phyloP scores from a whole-genome alignment of 2,797 vertebrate species.

The Benthosema pterotum region DNA sequence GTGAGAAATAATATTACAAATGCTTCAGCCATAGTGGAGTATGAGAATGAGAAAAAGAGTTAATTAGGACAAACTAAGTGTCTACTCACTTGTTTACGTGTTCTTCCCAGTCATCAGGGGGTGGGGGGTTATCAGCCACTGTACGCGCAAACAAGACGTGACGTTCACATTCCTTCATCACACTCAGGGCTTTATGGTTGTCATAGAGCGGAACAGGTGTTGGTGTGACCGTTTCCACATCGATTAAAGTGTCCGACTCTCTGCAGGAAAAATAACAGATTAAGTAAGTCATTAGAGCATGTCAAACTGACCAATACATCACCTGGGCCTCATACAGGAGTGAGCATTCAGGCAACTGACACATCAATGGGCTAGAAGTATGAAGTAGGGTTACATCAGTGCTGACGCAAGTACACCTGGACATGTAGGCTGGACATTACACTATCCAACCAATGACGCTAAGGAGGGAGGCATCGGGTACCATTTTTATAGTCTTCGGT shows the following conservation, averaged over 20 bases:
- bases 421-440: no score
- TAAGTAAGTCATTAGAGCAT: background rate
- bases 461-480: no score
- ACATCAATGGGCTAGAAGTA: no score
- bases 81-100: conserved; percentile 90
- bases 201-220: conserved; percentile 90
- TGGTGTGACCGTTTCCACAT: conserved; percentile 89
- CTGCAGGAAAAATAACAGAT: conserved; percentile 66
- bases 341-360: no score
- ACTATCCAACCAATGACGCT: no score
- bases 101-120: conserved; percentile 97
- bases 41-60: background rate
- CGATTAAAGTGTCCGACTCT: conserved; percentile 88
- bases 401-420: no score
- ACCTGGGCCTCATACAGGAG: no score
- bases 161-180: conserved; percentile 97
- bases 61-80: background rate
- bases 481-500: no score
- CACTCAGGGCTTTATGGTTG: conserved; percentile 94
- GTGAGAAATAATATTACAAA: background rate
- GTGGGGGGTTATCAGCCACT: conserved; percentile 90
- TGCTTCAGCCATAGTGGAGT: no score
- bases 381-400: no score
- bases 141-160: conserved; percentile 97
- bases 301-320: background rate